phyloP scores from a whole-genome alignment of 1,140 invertebrate genomes.

The Latrodectus geometricus region DNA sequence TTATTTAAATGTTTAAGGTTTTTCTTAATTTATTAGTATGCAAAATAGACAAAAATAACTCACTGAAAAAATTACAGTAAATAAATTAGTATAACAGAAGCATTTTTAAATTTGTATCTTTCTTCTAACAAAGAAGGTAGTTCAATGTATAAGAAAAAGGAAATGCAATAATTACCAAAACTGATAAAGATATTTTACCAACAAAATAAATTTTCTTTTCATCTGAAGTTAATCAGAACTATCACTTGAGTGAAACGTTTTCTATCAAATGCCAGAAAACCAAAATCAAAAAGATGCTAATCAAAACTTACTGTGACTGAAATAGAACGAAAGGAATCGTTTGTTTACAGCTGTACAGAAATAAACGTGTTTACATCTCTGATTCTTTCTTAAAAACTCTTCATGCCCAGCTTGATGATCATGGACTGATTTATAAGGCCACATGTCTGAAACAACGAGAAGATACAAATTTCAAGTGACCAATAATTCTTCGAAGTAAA shows the following conservation, averaged over 20 bases:
- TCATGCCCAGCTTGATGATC: background rate
- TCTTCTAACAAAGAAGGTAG: no score
- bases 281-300: background rate
- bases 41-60: no score
- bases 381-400: background rate
- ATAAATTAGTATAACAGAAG: no score
- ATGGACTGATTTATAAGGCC: background rate
- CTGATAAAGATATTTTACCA: background rate
- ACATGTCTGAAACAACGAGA: background rate
- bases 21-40: no score
- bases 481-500: background rate
- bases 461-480: background rate
- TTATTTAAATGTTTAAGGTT: no score
- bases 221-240: background rate
- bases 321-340: background rate
- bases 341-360: background rate
- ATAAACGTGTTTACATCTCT: conserved; percentile 2
- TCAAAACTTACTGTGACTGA: background rate
- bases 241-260: background rate
- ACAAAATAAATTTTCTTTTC: background rate
- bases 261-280: background rate
- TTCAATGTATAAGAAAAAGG: no score
- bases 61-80: no score
- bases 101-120: no score
- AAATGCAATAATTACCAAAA: background rate